Base-by-base conservation (phyloP, 2,888 invertebrate species). In the Drosophila helvetica region DNA sequence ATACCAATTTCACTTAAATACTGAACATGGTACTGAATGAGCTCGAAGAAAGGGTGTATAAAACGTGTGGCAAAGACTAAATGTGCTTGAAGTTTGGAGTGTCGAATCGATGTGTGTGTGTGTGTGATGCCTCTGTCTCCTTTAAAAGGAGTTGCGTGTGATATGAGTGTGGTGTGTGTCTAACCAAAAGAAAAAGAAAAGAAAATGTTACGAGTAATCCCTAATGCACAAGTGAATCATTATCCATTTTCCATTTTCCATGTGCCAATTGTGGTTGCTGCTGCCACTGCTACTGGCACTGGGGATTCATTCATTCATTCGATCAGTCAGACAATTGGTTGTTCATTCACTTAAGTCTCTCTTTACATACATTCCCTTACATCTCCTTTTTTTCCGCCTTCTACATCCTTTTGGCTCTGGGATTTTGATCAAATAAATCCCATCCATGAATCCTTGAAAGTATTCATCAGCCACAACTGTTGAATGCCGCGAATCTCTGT, bases 221-320 rank as follows among this genome's bases (percentile, higher is more conserved):
- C 83, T 79, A 83, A 86, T 87, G 74, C 87, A 76, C 83, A 78
- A 79, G 76, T 78, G 79, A 82, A 81, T 86, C 83, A 86, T 83
- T 83, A 86, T 86, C 75, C 75, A 74, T 70, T 79, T 74, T 6
- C 38, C 38, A 38, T 52, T 64, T 74, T 6, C 38, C 38, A 38
- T 52, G 63, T 63, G 46, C 66, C 62, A 72, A 79, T 70, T 62
- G 62, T 60, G 59, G 30, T 19, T 52, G 59, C 30, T 30, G 30
- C 47, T 33, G n/a, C n/a, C n/a, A n/a, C 47, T 33, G 15, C 38
- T 50, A 9, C 30, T 38, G 19, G 22, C 42, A 12, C 30, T 9
- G 43, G 38, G 38, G 38, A 17, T 33, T 30, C 42, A 38, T 30
- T 38, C 22, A 42, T 33, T 60, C 46, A 53, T 47, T 42, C n/a